Evolutionary conservation across 1,140 invertebrate species (phyloP).

Genomic region (Melipona quadrifasciata): DNA sequence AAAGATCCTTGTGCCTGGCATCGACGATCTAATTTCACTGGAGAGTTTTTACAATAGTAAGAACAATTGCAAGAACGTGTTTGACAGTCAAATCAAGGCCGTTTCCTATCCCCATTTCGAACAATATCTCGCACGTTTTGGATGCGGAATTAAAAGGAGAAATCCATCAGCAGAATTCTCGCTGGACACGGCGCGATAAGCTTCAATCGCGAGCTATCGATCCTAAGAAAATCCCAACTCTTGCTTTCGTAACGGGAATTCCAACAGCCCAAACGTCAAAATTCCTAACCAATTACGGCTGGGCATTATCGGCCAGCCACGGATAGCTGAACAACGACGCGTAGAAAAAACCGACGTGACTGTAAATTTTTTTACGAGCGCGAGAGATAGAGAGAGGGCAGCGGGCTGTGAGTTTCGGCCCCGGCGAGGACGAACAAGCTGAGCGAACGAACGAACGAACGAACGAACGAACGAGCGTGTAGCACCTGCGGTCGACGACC

Average conservation of each 20-base stretch:
- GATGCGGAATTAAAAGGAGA: background rate
- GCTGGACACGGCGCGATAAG: background rate
- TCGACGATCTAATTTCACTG: no score
- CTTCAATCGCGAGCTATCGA: background rate
- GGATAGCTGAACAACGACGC: slow-evolving; percentile 7
- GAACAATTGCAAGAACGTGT: no score
- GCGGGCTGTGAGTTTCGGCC: slow-evolving; percentile 62
- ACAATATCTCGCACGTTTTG: background rate
- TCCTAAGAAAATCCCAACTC: background rate
- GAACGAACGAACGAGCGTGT: slow-evolving; percentile 60
- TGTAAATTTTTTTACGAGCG: slow-evolving; percentile 53
- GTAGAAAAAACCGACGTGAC: slow-evolving; percentile 35
- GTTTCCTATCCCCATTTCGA: background rate
- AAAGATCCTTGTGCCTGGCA: no score
- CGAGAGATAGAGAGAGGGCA: slow-evolving; percentile 63
- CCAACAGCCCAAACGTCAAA: background rate
- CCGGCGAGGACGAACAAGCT: slow-evolving; percentile 59
- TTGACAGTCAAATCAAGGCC: no score
- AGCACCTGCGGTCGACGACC: slow-evolving; percentile 81
- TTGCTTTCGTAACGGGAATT: slow-evolving; percentile 29
- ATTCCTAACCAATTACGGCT: slow-evolving; percentile 43
- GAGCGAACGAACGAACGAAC: slow-evolving; percentile 56
- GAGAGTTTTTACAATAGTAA: no score
- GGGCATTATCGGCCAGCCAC: background rate
- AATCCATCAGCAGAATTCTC: background rate